phyloP scores from a whole-genome alignment of 2,888 invertebrate species.

The Cephus rjabovi region DNA sequence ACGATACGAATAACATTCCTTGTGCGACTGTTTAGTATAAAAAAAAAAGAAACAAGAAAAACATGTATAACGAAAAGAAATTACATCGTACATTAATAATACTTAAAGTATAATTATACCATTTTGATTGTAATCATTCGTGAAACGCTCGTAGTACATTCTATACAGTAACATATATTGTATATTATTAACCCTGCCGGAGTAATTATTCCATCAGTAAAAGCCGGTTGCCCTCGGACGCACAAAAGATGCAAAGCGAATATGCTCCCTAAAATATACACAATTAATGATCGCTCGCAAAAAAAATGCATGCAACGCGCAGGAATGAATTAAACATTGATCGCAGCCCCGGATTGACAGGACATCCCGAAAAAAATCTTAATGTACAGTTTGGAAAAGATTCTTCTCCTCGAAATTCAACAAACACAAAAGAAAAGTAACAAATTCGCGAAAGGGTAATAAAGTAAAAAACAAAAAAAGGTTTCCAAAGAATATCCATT shows the following conservation, averaged over 20 bases:
- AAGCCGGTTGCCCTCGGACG: slow-evolving; percentile 41
- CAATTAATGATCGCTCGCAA: background rate
- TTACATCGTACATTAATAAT: slow-evolving; percentile 11
- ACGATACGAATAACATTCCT: background rate
- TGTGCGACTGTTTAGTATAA: slow-evolving; percentile 11
- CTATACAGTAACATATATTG: background rate
- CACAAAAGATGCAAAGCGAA: slow-evolving; percentile 2
- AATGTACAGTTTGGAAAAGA: background rate
- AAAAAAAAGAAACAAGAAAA: slow-evolving; percentile 21
- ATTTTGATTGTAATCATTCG: slow-evolving; percentile 32
- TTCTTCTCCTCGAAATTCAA: background rate
- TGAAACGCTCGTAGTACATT: background rate
- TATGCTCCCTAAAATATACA: background rate
- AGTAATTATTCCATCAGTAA: background rate
- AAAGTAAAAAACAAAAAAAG: slow-evolving; percentile 21
- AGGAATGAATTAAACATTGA: background rate
- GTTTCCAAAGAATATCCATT: slow-evolving; percentile 42
- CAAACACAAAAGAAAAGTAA: background rate
- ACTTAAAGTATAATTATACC: slow-evolving; percentile 37
- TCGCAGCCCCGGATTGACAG: background rate
- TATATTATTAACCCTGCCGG: background rate
- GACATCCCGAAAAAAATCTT: background rate
- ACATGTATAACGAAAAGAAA: slow-evolving; percentile 6
- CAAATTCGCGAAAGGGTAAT: background rate
- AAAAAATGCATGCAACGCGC: background rate